Base-by-base conservation (phyloP, 2,888 invertebrate species). In the Aricia artaxerxes region DNA sequence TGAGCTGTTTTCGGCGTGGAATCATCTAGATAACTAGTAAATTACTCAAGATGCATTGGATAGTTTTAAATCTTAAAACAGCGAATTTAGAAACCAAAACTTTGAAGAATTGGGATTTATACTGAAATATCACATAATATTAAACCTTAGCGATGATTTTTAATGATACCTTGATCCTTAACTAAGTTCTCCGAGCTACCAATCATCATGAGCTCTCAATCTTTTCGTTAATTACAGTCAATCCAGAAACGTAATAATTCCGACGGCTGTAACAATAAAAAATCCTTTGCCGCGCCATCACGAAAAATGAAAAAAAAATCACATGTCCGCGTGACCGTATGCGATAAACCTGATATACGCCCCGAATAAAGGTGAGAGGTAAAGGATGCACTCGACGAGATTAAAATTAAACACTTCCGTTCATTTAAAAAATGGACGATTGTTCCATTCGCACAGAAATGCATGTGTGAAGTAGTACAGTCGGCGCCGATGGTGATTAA, bases 331-430 rank as follows among this genome's bases (percentile, higher is more conserved):
- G 76, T 69, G 44, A n/a, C 40, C 40, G 40, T 73, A 61, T 73
- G 31, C 40, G 72, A 69, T 75, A 78, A 78, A 78, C 73, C 73
- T 75, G 78, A 78, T 61, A 78, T 73, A 78, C 44, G 60, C 73
- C 40, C 3, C 6, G 76, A 76, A 57, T 76, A 76, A 76, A 76
- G 76, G 76, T 76, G 57, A 76, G 35, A 76, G 76, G 78, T 61
- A 78, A 78, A 78, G 73, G 78, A 78, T 78, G 78, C 78, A 73
- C 78, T 78, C 44, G 60, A 78, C 78, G 60, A 75, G 73, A 78
- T 73, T 78, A 78, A 80, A 80, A 80, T 81, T 80, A 81, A 82
- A 80, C 78, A 80, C 79, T 82, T 82, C 82, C 82, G 82, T 78
- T 79, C 77, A 81, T 80, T 80, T 78, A 79, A 80, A 53, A 80